Evolutionary conservation across 2,888 invertebrate genomes (phyloP).

Genomic region (Uropetala carovei): DNA sequence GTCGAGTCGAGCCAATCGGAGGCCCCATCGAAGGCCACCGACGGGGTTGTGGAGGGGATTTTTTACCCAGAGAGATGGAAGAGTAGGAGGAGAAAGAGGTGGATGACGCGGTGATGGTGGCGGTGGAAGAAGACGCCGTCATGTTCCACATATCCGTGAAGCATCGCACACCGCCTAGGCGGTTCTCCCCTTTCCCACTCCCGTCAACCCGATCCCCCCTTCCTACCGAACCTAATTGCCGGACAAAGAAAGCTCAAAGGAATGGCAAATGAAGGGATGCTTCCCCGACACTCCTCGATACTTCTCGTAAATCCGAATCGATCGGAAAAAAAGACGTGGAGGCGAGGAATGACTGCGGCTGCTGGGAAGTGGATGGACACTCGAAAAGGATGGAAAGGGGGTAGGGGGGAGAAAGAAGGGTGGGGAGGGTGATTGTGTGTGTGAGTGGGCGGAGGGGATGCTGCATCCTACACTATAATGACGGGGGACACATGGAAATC

Average conservation of each 20-base stretch:
- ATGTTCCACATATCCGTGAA: not conserved
- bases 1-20: constrained; percentile 39
- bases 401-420: not conserved
- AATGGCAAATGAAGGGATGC: constrained; percentile 49
- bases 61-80: no score
- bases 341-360: not conserved
- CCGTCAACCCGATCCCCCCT: not conserved
- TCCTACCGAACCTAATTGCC: constrained; percentile 1
- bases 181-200: not conserved
- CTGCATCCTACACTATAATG: no score
- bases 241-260: constrained; percentile 20
- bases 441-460: not conserved
- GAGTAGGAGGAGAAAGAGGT: no score
- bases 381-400: not conserved
- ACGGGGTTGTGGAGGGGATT: not conserved
- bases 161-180: not conserved
- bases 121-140: not conserved
- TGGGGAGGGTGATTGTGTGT: no score
- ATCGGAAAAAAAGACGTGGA: constrained; percentile 14
- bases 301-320: constrained; percentile 37
- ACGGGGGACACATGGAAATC: no score
- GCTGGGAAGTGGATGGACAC: constrained; percentile 43
- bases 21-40: constrained; percentile 17
- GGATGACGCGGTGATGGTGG: no score
- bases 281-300: constrained; percentile 8